Evolutionary conservation across 2,888 invertebrate genomes (phyloP), one percentile per base, ranked within the genome.

Genomic region (Glyphotaelius pellucidus): DNA sequence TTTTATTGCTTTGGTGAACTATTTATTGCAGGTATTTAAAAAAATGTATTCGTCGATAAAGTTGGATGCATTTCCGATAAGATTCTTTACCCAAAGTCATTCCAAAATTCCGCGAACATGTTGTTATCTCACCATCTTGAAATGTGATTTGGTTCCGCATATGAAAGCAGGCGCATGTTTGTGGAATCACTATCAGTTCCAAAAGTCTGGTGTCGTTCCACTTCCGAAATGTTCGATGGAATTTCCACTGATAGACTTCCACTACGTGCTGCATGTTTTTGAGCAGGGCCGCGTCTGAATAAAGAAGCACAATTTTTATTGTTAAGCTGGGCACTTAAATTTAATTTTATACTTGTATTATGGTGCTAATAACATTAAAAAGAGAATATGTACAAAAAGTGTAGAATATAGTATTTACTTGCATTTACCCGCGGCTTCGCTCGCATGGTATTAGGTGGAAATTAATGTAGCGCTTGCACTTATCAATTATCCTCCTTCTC

Each of bases 231-330:
- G 90, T 81, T 90, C 81, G 80, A 80, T 81, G 90, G 90, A 90
- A 90, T 81, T 90, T 90, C 90, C 81, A 90, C 90, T 90, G 90
- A 90, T 90, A 90, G 90, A 90, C 81, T 90, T 90, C 90, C 90
- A 81, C 90, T 90, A 90, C 90, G 90, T 90, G 90, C 88, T 79
- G 88, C 67, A 89, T 32, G 88, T 80, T 89, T 79, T 19, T 19
- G 11, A 35, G 25, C n/a, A 32, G 88, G 88, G 88, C 88, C 88
- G 88, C 35, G 7, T 80, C 79, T 38, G 9, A 25, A 25, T n/a
- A 25, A 67, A 67, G 25, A 67, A 25, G 2, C 5, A 19, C 7
- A 52, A 7, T 25, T 25, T 67, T 25, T 25, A 25, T 67, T 67
- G 47, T 67, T 25, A 1, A 7, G 19, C 25, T 67, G 25, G 67